These are phyloP conservation scores for Megaptera novaeangliae DNA, from an alignment of 2,113 vertebrate genomes.

Conservation along the genomic window DNA sequence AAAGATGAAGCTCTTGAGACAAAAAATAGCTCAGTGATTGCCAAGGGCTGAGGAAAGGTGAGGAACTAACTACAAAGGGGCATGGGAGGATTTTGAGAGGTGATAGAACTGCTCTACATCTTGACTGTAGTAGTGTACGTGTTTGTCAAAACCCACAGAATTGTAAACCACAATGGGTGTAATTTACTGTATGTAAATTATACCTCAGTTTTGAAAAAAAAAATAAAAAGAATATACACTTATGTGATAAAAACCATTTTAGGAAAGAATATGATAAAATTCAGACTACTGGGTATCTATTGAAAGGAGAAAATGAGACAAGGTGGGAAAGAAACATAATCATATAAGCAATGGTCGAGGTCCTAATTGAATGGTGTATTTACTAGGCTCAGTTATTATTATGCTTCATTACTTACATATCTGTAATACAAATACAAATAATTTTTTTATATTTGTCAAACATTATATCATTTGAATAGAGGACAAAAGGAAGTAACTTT, in stretches of 20 bases:
- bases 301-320: background rate
- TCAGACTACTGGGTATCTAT: background rate
- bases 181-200: background rate
- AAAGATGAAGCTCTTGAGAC: background rate
- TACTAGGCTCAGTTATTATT: background rate
- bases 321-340: background rate
- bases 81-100: background rate
- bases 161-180: background rate
- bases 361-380: background rate
- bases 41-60: background rate
- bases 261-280: conserved; percentile 2
- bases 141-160: background rate
- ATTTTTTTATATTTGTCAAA: background rate
- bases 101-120: background rate
- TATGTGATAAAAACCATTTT: background rate
- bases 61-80: background rate
- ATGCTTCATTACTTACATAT: background rate
- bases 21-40: background rate
- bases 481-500: background rate
- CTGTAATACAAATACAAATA: background rate
- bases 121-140: background rate
- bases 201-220: background rate
- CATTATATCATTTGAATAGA: background rate
- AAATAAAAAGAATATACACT: background rate
- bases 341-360: background rate